Evolutionary conservation across 37 sponge, comb jelly and placozoan genomes (phyloP), one percentile per base, ranked within the genome.

Genomic region (Cliona cf. orientalis): DNA sequence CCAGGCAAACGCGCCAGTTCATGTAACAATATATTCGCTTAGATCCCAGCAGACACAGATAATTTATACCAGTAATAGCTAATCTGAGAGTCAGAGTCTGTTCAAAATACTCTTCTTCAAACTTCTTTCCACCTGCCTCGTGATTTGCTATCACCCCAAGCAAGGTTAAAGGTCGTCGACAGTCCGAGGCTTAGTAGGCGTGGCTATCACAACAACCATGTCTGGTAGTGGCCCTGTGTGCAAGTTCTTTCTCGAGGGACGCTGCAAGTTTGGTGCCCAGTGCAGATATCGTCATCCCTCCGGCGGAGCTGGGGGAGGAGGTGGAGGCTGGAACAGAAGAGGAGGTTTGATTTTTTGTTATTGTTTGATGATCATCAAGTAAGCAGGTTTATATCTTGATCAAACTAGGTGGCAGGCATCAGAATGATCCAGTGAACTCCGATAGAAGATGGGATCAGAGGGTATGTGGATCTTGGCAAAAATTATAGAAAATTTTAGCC

Each of bases 251-350:
- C 21, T 72, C 2, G 46, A 72, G 34, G 82, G 82, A 5, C 38
- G 62, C 12, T 82, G 82, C 64, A 71, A 33, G 37, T 82, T 72
- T 45, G 82, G 82, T 19, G 62, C 23, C 34, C 60, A 38, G 0
- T 82, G 82, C 64, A 71, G 82, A 41, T 46, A 59, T 49, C 2
- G 22, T 6, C 82, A 82, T 59, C 71, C 70, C 6, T 21, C 49
- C 5, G 40, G 25, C 17, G 2, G 43, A 6, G 23, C 49, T 2
- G 31, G 38, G 58, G 69, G 53, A 71, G 46, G 53, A 2, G 38
- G 32, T 38, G 22, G 45, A 2, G 42, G 22, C 23, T 2, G 28
- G 9, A 46, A 22, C 25, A 49, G 31, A 9, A 49, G 55, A 23
- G 26, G 63, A 62, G 28, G 26, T 23, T 7, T 62, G 63, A 62